Evolutionary conservation across 2,797 vertebrate genomes (phyloP), one percentile per base, ranked within the genome.

Genomic region (Thalassophryne amazonica): DNA sequence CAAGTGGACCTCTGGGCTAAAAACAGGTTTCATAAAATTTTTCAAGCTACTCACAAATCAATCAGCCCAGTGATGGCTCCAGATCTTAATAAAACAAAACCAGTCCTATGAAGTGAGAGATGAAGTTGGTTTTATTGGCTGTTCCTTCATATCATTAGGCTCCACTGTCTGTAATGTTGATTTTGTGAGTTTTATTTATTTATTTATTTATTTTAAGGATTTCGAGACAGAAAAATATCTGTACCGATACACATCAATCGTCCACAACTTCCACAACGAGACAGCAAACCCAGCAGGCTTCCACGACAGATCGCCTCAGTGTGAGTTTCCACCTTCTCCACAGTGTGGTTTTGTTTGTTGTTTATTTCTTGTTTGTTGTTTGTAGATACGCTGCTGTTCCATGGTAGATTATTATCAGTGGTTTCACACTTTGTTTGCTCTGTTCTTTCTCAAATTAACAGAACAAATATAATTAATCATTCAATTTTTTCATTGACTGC

Each of bases 241-340:
- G 8, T 4, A 5, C 35, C 76, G 2, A 13, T 45, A 31, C 10
- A 28, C 2, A 4, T 16, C 11, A 61, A 20, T 48, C 73, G 75
- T 19, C 69, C 80, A 2, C 37, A 49, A 20, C 80, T 40, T 1
- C 83, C 80, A 5, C 47, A 80, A 7, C 74, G 75, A 21, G 31
- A 53, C 56, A 78, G 12, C 49, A 86, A 86, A 60, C 82, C 81
- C n/a, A 55, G 4, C 4, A 37, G 7, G 7, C 57, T 81, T 9
- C 60, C 40, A 2, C 63, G 22, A 2, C 77, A 85, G 31, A 24
- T 50, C 1, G 57, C 69, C 51, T 75, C 77, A 1, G 0, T 71
- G 91, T 92, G 50, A 89, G 90, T 83, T 21, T 40, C 46, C 13
- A 7, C 5, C 6, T 2, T 14, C 12, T 11, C 27, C 7, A 35